Evolutionary conservation across 1,140 invertebrate genomes (phyloP).

Genomic region (Atta texana): DNA sequence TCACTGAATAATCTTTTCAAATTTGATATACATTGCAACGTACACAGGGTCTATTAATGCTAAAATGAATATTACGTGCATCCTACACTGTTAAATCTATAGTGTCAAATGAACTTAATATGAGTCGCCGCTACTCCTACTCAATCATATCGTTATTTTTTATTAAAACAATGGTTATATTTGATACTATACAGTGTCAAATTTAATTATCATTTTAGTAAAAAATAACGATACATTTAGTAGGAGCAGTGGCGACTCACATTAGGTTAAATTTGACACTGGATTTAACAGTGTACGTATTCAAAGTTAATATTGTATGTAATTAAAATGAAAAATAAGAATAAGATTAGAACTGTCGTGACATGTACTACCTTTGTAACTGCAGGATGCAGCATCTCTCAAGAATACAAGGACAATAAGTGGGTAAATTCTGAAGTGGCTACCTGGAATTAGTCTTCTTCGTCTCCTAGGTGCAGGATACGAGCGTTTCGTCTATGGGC

Average conservation of each 20-base stretch:
- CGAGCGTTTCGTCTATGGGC: slow-evolving; percentile 71
- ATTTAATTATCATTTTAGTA: too few species aligned
- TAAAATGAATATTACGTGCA: background rate
- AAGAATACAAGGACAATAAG: slow-evolving; percentile 53
- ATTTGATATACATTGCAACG: too few species aligned
- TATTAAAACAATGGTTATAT: too few species aligned
- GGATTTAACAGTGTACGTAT: background rate
- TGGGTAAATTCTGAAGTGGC: slow-evolving; percentile 61
- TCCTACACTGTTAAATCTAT: background rate
- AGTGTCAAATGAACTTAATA: too few species aligned
- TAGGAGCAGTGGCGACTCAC: too few species aligned
- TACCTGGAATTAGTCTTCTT: slow-evolving; percentile 71
- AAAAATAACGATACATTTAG: too few species aligned
- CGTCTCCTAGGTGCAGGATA: slow-evolving; percentile 69
- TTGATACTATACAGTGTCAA: too few species aligned
- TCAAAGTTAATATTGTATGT: slow-evolving; percentile 40
- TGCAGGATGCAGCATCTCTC: slow-evolving; percentile 37
- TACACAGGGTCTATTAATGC: too few species aligned
- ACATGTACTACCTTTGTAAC: slow-evolving; percentile 25
- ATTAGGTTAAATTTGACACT: too few species aligned
- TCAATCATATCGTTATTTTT: too few species aligned
- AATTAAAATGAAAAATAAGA: slow-evolving; percentile 39
- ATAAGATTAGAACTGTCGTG: background rate
- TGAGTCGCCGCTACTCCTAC: too few species aligned
- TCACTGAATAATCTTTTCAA: too few species aligned